Conservation (phyloP, 2,888 invertebrate species). For the Conistra vaccinii region DNA sequence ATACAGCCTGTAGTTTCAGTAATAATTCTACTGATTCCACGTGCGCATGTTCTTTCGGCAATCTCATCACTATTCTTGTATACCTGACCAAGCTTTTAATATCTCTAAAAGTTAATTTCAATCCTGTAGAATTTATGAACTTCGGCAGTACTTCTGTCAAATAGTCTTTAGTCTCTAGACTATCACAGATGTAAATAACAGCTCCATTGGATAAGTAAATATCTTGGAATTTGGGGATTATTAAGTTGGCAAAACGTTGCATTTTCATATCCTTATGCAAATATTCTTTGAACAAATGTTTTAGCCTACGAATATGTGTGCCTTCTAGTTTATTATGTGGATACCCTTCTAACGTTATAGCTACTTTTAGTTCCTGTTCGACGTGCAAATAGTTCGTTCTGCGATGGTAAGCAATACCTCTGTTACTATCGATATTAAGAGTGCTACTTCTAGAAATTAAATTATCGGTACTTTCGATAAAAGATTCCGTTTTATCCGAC, state of each 20-base stretch:
- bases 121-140: slow-evolving; percentile 82
- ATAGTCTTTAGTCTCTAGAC: slow-evolving; percentile 86
- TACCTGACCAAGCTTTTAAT: slow-evolving; percentile 82
- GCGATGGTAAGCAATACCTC: slow-evolving; percentile 86
- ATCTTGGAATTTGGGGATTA: slow-evolving; percentile 86
- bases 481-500: slow-evolving; percentile 81
- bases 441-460: slow-evolving; percentile 78
- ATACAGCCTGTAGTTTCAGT: slow-evolving; percentile 74
- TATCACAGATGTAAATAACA: slow-evolving; percentile 86
- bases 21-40: slow-evolving; percentile 82
- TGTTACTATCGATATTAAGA: slow-evolving; percentile 83
- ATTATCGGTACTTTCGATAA: slow-evolving; percentile 79
- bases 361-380: slow-evolving; percentile 84
- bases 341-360: slow-evolving; percentile 84
- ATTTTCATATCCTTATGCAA: slow-evolving; percentile 85
- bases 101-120: slow-evolving; percentile 82
- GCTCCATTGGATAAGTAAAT: slow-evolving; percentile 86
- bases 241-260: slow-evolving; percentile 81
- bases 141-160: slow-evolving; percentile 82
- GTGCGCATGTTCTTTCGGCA: slow-evolving; percentile 82
- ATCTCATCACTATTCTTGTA: slow-evolving; percentile 82
- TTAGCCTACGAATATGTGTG: slow-evolving; percentile 82
- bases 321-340: slow-evolving; percentile 86
- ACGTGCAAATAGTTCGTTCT: slow-evolving; percentile 86
- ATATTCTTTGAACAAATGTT: slow-evolving; percentile 85